Evolutionary conservation across 2,113 vertebrate genomes (phyloP), one percentile per base, ranked within the genome.

Genomic region (Muntiacus reevesi): DNA sequence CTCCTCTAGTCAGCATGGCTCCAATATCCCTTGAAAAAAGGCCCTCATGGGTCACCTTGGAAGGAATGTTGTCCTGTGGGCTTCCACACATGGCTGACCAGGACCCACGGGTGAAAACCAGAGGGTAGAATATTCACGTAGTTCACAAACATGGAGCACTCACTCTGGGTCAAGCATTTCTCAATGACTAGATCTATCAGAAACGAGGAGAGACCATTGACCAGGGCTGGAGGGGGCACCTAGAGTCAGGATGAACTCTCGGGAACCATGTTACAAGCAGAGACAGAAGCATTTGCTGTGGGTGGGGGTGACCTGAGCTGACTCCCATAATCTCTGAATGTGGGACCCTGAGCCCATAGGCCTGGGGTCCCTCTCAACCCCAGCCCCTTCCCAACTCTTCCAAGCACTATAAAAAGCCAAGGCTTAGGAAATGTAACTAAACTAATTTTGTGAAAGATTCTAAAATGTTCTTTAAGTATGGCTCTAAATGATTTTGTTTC

Each of bases 401-500:
- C 45, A 62, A 91, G 36, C 76, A 87, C 74, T 92, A 76, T 54
- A 87, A 84, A 93, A 89, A 89, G 27, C 79, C 91, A 96, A 87
- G 43, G 28, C 62, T 95, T 96, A 50, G 91, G 57, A 92, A 96
- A 88, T 85, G 76, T 87, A 96, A 81, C 30, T 88, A 92, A 95
- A 93, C 89, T 74, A 93, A 94, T 97, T 89, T 79, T 84, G 87
- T 64, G 78, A 91, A 97, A 94, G 62, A 87, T 94, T 95, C 79
- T 89, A 91, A 93, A 96, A 96, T 64, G 50, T 87, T 93, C 76
- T 89, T 90, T 97, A 94, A 94, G 91, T 54, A 85, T 54, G 79
- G 60, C 64, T 97, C 17, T 92, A 95, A 98, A 87, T 97, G 89
- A 97, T 97, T 97, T 97, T 91, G 92, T 97, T 97, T 96, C 71